These are phyloP conservation scores for Napeogenes sylphis DNA, from an alignment of 2,888 invertebrate species.

Conservation along the genomic window DNA sequence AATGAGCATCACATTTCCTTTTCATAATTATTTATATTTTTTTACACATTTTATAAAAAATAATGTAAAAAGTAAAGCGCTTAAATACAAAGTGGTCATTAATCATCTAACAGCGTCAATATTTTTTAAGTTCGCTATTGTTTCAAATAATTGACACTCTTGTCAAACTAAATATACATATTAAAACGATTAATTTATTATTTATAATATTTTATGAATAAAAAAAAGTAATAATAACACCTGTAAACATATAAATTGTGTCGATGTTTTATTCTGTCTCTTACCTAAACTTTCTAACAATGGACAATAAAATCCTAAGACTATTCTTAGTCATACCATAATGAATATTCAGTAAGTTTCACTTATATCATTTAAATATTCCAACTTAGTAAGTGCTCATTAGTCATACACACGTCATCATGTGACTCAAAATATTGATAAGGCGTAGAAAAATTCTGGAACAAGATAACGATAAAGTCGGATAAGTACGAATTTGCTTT, in stretches of 20 bases:
- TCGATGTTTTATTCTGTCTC: background rate
- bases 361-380: slow-evolving; percentile 18
- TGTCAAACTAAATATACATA: too few relatives aligned
- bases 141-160: too few relatives aligned
- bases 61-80: too few relatives aligned
- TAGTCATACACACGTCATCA: slow-evolving; percentile 10
- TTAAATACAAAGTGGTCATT: slow-evolving; percentile 7
- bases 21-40: background rate
- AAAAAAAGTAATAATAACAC: background rate
- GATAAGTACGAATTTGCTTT: slow-evolving; percentile 7
- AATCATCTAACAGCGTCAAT: background rate
- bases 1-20: slow-evolving; percentile 25
- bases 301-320: slow-evolving; percentile 18
- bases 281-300: slow-evolving; percentile 24
- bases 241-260: background rate
- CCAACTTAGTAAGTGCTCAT: slow-evolving; percentile 7
- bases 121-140: too few relatives aligned
- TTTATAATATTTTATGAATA: too few relatives aligned
- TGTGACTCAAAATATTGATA: slow-evolving; percentile 13
- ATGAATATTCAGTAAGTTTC: slow-evolving; percentile 26
- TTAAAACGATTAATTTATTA: too few relatives aligned
- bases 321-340: slow-evolving; percentile 23
- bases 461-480: slow-evolving; percentile 8
- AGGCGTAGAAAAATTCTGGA: slow-evolving; percentile 4
- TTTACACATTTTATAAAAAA: too few relatives aligned